A percentile compares a stretch with the other conserved stretches of the same genome.
These are phyloP conservation scores for Talpa occidentalis DNA, from an alignment of 2,113 vertebrate genomes.

Conservation along the genomic window DNA sequence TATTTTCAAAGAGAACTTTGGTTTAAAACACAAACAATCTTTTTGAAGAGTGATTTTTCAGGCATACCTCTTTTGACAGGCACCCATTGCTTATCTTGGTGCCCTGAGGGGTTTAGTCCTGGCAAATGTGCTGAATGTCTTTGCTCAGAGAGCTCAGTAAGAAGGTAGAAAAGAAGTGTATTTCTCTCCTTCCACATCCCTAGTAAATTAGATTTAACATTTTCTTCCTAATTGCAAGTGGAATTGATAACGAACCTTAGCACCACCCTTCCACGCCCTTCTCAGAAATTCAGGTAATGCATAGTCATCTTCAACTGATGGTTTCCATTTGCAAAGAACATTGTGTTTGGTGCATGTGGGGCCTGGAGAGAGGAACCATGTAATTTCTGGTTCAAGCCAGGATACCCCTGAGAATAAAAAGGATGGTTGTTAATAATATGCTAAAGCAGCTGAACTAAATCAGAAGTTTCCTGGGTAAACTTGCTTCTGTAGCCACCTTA, in stretches of 20 bases:
- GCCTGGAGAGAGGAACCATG: background rate
- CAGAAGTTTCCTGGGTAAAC: background rate
- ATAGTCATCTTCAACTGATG: background rate
- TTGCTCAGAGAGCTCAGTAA: background rate
- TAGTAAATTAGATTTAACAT: background rate
- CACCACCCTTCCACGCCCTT: background rate
- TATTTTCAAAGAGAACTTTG: background rate
- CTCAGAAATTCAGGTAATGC: conserved; percentile 25
- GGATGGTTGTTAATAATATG: background rate
- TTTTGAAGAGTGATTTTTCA: background rate
- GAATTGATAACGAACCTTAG: background rate
- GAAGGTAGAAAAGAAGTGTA: background rate
- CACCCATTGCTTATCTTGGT: fast-evolving
- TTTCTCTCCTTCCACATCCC: background rate
- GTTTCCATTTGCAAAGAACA: background rate
- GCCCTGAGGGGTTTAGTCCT: background rate
- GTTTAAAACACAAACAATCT: background rate
- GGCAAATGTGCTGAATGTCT: background rate
- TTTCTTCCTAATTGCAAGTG: background rate
- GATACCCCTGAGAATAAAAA: background rate
- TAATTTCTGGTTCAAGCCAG: background rate
- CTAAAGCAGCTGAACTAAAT: background rate
- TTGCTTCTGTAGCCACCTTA: background rate
- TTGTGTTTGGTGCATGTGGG: background rate
- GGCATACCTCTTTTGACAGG: background rate